Conservation (phyloP, 2,797 vertebrate genomes). For the Sebastes flavidus region DNA sequence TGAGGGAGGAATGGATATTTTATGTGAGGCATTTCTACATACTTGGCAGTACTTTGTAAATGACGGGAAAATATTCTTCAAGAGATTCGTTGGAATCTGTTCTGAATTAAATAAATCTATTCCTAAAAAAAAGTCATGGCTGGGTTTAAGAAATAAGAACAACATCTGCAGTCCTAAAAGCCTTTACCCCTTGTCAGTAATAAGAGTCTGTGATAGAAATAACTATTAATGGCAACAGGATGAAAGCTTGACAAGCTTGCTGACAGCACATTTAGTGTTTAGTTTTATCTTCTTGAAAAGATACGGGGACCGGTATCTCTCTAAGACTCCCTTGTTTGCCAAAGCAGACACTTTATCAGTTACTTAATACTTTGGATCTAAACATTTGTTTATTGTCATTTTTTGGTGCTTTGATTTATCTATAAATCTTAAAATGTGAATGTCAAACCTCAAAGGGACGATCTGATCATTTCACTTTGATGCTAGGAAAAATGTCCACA, state of each 20-base stretch:
- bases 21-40: neutral
- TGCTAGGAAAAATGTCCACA: neutral
- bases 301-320: constrained; percentile 12
- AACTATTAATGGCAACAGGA: neutral
- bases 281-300: neutral
- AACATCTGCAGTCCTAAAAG: neutral
- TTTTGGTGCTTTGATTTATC: neutral
- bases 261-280: neutral
- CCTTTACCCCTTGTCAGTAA: neutral
- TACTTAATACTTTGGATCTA: neutral
- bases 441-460: neutral
- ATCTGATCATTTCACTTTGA: neutral
- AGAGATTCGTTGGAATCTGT: neutral
- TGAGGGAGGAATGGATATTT: neutral
- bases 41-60: neutral
- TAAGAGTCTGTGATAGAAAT: neutral
- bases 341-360: constrained; percentile 12
- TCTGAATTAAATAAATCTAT: neutral
- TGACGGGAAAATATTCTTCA: neutral
- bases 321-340: constrained; percentile 1
- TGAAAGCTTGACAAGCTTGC: constrained; percentile 9
- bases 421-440: neutral
- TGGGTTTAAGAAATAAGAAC: neutral
- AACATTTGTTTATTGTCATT: neutral
- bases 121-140: neutral